phyloP scores from a whole-genome alignment of 1,140 invertebrate species.

The Phymastichus coffea region DNA sequence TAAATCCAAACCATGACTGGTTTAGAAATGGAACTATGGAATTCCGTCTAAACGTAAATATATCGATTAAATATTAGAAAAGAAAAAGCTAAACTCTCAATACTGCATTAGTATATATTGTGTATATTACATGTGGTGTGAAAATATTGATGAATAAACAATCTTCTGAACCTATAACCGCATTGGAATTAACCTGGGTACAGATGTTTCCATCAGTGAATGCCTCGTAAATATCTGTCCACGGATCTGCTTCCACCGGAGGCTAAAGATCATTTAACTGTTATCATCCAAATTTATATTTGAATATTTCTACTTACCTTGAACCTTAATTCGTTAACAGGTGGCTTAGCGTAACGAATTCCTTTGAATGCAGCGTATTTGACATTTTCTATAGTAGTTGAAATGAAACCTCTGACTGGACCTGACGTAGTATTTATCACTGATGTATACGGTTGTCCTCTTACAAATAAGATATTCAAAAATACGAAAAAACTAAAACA shows the following conservation, averaged over 20 bases:
- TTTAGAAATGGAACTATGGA: neutral
- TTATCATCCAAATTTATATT: neutral
- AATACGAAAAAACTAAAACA: too few species aligned
- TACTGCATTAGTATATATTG: neutral
- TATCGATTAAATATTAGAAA: neutral
- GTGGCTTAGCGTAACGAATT: conserved; percentile 41
- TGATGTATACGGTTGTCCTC: neutral
- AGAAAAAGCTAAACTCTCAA: neutral
- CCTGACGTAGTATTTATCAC: neutral
- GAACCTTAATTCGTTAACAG: conserved; percentile 33
- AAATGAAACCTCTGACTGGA: neutral
- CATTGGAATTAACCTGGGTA: conserved; percentile 14
- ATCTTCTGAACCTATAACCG: conserved; percentile 38
- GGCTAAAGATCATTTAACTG: conserved; percentile 18
- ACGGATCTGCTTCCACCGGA: conserved; percentile 25
- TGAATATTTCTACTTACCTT: conserved; percentile 20
- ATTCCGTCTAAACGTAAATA: neutral
- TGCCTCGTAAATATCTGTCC: conserved; percentile 26
- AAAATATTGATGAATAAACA: conserved; percentile 47
- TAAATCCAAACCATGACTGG: conserved; percentile 43
- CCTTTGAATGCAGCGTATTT: conserved; percentile 38
- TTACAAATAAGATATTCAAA: too few species aligned
- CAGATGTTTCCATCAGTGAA: conserved; percentile 29
- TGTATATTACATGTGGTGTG: conserved; percentile 38
- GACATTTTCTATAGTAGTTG: neutral